Evolutionary conservation across 2,797 vertebrate genomes (phyloP).

Genomic region (Hoplostethus atlanticus): DNA sequence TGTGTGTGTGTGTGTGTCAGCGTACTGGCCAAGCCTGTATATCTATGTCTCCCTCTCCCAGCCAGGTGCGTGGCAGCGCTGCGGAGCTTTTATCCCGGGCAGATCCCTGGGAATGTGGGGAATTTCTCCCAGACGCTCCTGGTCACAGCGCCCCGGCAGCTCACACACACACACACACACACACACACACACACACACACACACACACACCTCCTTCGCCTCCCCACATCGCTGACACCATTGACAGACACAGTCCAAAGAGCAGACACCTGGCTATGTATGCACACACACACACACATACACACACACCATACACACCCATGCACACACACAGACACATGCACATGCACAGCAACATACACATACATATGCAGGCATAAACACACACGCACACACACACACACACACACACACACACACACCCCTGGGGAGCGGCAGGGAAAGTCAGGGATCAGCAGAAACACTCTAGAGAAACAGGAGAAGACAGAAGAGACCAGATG

Average conservation of each 20-base stretch:
- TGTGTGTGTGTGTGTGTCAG: not conserved
- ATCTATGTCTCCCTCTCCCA: slow-evolving; percentile 63
- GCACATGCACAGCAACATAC: too few relatives aligned
- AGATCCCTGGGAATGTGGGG: slow-evolving; percentile 86
- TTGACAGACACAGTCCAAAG: slow-evolving; percentile 92
- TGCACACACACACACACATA: slow-evolving; percentile 43
- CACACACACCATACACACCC: not conserved
- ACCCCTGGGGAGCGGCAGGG: slow-evolving; percentile 79
- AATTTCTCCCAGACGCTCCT: slow-evolving; percentile 86
- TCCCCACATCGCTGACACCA: slow-evolving; percentile 72
- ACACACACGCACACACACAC: not conserved
- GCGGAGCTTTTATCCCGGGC: slow-evolving; percentile 84
- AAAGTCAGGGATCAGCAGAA: slow-evolving; percentile 86
- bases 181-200: slow-evolving; percentile 56
- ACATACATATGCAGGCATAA: too few relatives aligned
- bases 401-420: slow-evolving; percentile 40
- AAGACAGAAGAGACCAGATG: slow-evolving; percentile 87
- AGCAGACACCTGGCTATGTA: slow-evolving; percentile 80
- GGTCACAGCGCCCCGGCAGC: slow-evolving; percentile 86
- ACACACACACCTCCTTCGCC: slow-evolving; percentile 21
- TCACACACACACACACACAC: slow-evolving; percentile 48
- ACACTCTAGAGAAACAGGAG: slow-evolving; percentile 85
- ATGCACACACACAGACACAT: slow-evolving; percentile 5
- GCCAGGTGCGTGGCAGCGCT: slow-evolving; percentile 84
- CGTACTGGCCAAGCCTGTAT: slow-evolving; percentile 50